Evolutionary conservation across 2,113 vertebrate species (phyloP), one percentile per base, ranked within the genome.

Genomic region (Dromas ardeola): DNA sequence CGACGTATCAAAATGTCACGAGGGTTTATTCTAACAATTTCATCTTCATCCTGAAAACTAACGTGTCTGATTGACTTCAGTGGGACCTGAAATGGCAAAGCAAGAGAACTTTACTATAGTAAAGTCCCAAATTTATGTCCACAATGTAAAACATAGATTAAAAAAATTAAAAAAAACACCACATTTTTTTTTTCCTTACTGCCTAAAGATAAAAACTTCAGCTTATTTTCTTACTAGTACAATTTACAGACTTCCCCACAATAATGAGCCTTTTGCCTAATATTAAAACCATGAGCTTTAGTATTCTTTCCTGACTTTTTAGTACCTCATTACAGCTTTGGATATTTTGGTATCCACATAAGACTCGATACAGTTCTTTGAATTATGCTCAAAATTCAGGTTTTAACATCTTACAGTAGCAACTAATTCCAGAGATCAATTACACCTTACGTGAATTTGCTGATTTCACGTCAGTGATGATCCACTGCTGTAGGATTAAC

Each of bases 11-110:
- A 98, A 91, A 99, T 99, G 86, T 99, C 99, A 85, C 99, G 99
- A 58, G 99, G 99, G 95, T 99, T 99, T 98, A 99, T 99, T 96
- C 99, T 99, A 74, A 99, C 99, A 29, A 99, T 99, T 97, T 99
- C 99, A 97, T 99, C 99, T 74, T 99, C 99, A 13, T 99, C 99
- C 98, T 99, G 99, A 98, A 99, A 99, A 94, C 99, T 99, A 97
- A 99, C 99, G 1, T 99, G 99, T 81, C 99, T 99, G 58, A 98
- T 98, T 13, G 99, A 96, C 97, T 99, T 99, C 77, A 98, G 98
- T 78, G 99, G 98, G 63, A 98, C 98, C 99, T 99, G 96, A 80
- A 97, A 98, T 20, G 8, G 55, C 43, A 94, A 93, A 90, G 50
- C 15, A 81, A 85, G 42, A 11, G 4, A 82, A 43, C 59, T 91